Evolutionary conservation across 1,140 invertebrate genomes (phyloP).

Genomic region (Mactra quadrangularis): DNA sequence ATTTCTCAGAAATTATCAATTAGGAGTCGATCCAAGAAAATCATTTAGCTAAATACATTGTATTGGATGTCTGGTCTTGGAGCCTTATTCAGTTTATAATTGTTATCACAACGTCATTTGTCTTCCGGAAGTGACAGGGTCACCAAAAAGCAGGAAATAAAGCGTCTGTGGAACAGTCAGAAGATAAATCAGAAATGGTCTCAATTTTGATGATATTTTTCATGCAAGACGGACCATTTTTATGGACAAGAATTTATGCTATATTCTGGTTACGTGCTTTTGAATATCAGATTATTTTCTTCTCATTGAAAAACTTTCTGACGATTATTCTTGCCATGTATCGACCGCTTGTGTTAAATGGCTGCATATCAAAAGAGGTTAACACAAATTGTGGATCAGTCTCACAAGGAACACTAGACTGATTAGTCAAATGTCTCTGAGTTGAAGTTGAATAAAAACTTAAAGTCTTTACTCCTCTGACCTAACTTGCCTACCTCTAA

Average conservation of each 20-base stretch:
- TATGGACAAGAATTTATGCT: conserved; percentile 6
- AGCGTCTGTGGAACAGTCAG: neutral
- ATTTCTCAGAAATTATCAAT: conserved; percentile 54
- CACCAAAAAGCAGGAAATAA: neutral
- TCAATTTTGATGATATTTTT: conserved; percentile 56
- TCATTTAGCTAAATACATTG: conserved; percentile 1
- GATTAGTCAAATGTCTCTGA: neutral
- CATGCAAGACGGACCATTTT: conserved; percentile 60
- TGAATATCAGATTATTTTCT: conserved; percentile 54
- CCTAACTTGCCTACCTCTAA: too few relatives aligned
- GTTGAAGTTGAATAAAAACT: neutral
- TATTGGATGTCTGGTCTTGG: conserved; percentile 48
- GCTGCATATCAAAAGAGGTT: conserved; percentile 34
- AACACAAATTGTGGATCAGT: too few relatives aligned
- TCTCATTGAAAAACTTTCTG: conserved; percentile 40
- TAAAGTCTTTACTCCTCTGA: too few relatives aligned
- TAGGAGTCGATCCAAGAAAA: neutral
- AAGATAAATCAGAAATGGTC: conserved; percentile 39
- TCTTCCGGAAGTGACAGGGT: neutral
- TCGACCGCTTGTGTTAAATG: conserved; percentile 39
- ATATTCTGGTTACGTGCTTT: conserved; percentile 4
- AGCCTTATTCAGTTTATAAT: conserved; percentile 52
- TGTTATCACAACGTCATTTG: conserved; percentile 50
- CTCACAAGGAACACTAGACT: neutral
- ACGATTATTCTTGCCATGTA: conserved; percentile 43